Evolutionary conservation across 2,888 invertebrate genomes (phyloP), one percentile per base, ranked within the genome.

Genomic region (Sceliomorpha sp.): DNA sequence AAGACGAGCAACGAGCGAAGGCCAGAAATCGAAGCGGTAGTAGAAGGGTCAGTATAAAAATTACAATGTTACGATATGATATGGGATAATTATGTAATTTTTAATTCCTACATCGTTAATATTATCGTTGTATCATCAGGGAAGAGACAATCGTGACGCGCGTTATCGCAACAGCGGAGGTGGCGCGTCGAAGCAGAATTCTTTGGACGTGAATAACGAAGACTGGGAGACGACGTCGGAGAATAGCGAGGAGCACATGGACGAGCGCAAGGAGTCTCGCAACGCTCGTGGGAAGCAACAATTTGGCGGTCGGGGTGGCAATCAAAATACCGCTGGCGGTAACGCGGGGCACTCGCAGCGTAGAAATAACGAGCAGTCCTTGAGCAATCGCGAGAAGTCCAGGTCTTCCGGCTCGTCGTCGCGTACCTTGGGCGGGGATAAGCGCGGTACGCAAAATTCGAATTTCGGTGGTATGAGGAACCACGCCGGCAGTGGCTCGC

Each of bases 191-290:
- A 88, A 88, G 50, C 87, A 86, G 39, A 80, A 84, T 39, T 83
- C 85, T 0, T 76, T 84, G 2, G 88, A 88, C 64, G 90, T 90
- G 6, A 91, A 91, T 69, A 92, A 92, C 74, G 92, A 92, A 78
- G 91, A 94, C 80, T 94, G 94, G 93, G 95, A 95, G 85, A 94
- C 95, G 36, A 95, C 94, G 10, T 94, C 95, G 4, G 96, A 96
- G 88, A 94, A 94, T 89, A 95, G 95, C 87, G 95, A 92, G 69
- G 88, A 85, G 13, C 89, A 88, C 32, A 71, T 80, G 6, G 89
- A 88, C 55, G 89, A 88, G 42, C 77, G 84, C 13, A 88, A 89
- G 62, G 84, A 85, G 6, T 74, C 78, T 37, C 80, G 82, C 44
- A 81, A 78, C 39, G 78, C 70, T 27, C 83, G 87, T 29, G 34